Percentiles rank a stretch among this genome's conserved stretches.
Conservation (phyloP, 1,140 invertebrate species). For the Tetranychus urticae region DNA sequence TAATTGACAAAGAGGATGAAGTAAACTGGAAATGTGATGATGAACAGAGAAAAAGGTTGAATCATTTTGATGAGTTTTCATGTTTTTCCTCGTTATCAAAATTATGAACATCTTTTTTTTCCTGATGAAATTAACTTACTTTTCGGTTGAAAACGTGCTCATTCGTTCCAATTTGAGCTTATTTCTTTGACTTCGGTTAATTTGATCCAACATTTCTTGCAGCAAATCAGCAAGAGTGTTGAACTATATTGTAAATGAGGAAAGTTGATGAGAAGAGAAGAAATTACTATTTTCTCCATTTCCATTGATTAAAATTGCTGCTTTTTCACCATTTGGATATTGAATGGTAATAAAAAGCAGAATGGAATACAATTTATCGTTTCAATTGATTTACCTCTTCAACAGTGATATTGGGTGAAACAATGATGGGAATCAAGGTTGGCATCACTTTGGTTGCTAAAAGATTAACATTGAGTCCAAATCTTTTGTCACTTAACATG, state of each 20-base stretch:
- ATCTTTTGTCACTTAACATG: slow-evolving; percentile 58
- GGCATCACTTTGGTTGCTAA: slow-evolving; percentile 81
- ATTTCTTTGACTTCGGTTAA: slow-evolving; percentile 16
- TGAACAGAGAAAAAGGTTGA: no score
- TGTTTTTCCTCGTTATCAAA: no score
- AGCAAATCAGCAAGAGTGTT: slow-evolving; percentile 13
- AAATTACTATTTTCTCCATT: no score
- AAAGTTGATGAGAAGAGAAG: background rate
- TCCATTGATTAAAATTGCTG: no score
- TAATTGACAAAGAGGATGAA: no score
- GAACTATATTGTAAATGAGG: slow-evolving; percentile 9
- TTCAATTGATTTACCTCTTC: slow-evolving; percentile 34
- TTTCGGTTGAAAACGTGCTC: slow-evolving; percentile 12
- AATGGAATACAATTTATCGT: background rate
- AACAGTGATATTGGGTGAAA: slow-evolving; percentile 64
- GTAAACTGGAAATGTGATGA: no score
- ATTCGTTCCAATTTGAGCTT: slow-evolving; percentile 16
- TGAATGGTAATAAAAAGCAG: background rate
- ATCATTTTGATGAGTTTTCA: no score
- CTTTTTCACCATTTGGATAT: no score
- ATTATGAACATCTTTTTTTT: no score
- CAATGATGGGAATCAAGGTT: slow-evolving; percentile 63
- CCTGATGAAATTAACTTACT: slow-evolving; percentile 7
- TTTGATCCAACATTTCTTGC: slow-evolving; percentile 15
- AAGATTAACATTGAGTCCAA: slow-evolving; percentile 65